Evolutionary conservation across 2,797 vertebrate genomes (phyloP).

Genomic region (Ptychadena robeensis): DNA sequence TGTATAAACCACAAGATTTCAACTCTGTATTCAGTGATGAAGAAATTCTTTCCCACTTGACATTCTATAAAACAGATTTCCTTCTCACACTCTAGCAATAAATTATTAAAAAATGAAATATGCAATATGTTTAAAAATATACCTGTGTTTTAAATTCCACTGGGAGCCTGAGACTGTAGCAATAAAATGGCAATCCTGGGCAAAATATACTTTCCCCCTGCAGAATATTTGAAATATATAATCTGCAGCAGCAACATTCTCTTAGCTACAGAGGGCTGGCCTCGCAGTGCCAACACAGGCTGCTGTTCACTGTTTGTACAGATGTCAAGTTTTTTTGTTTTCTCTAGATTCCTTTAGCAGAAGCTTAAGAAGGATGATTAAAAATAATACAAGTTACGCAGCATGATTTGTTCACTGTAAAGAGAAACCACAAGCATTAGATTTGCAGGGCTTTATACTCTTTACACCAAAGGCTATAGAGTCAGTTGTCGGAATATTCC

Average conservation of each 20-base stretch:
- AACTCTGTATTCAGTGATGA: too few relatives aligned
- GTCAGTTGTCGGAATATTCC: too few relatives aligned
- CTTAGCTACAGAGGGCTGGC: neutral
- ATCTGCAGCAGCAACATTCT: neutral
- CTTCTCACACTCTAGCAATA: too few relatives aligned
- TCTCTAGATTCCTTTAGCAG: neutral
- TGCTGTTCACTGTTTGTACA: conserved; percentile 6
- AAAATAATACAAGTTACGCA: neutral
- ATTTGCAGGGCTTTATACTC: too few relatives aligned
- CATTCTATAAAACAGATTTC: too few relatives aligned
- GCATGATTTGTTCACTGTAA: neutral
- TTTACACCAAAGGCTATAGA: too few relatives aligned
- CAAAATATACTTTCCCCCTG: neutral
- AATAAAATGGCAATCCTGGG: neutral
- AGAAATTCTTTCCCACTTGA: too few relatives aligned
- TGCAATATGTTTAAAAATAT: neutral
- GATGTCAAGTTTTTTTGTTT: conserved; percentile 15
- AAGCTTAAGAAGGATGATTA: neutral
- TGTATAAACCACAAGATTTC: too few relatives aligned
- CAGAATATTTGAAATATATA: neutral
- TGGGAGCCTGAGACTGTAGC: neutral
- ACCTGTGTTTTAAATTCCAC: neutral
- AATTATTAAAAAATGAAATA: neutral
- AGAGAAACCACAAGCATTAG: too few relatives aligned
- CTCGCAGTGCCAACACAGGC: neutral